These are phyloP conservation scores for Thysanoteuthis rhombus DNA, from an alignment of 2,888 invertebrate species.

Conservation along the genomic window DNA sequence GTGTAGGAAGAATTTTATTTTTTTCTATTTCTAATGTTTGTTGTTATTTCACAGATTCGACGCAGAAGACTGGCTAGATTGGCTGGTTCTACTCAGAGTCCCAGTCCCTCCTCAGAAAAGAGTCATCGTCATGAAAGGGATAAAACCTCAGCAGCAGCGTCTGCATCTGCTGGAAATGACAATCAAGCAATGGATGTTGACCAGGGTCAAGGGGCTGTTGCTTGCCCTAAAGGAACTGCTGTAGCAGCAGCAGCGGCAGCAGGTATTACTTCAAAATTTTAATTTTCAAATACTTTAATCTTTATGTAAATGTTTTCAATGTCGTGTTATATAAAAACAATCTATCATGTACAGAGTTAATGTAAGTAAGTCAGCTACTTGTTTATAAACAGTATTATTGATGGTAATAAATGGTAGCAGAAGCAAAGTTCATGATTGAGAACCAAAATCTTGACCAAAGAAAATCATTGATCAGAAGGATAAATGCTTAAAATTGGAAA, in stretches of 20 bases:
- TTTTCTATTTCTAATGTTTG: not conserved
- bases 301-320: not conserved
- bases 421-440: no score
- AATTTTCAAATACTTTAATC: not conserved
- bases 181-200: conserved; percentile 25
- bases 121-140: conserved; percentile 15
- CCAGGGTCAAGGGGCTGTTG: not conserved
- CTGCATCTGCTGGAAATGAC: not conserved
- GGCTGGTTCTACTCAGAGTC: not conserved
- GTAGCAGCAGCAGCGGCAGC: not conserved
- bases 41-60: conserved; percentile 26
- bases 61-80: conserved; percentile 27
- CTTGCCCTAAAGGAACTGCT: not conserved
- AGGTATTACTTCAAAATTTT: not conserved
- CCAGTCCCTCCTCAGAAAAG: not conserved
- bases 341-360: not conserved
- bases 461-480: no score
- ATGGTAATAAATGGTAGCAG: no score
- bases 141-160: not conserved
- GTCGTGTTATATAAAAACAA: not conserved
- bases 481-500: no score
- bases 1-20: not conserved
- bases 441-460: no score
- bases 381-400: no score
- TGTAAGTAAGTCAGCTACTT: no score